Evolutionary conservation across 1,140 invertebrate genomes (phyloP), one percentile per base, ranked within the genome.

Genomic region (Bombus sylvicola): DNA sequence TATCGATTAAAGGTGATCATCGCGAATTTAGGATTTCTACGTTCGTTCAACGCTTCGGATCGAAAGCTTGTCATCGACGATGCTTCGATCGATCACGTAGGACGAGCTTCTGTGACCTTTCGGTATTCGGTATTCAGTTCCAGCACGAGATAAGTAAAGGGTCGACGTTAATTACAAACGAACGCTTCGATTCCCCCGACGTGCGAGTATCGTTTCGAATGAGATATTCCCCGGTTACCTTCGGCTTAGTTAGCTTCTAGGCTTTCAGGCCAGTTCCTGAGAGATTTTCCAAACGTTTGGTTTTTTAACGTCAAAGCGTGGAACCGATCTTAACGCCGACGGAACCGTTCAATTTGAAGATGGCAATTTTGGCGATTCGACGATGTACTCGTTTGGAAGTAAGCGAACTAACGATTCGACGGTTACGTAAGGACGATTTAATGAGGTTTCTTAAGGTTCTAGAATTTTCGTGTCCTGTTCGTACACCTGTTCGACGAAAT

Each of bases 81-180:
- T n/a, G 31, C 22, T 68, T 47, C 77, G 73, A 89, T 88, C 66
- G 87, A 85, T 89, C 73, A 64, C 75, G 68, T 37, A 2, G 15
- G 10, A 22, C 13, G n/a, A n/a, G 71, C 41, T n/a, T 57, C 43
- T 31, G 37, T 31, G 72, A 75, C 79, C 41, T 39, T 79, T 47
- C 39, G 37, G 22, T 47, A 57, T 76, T 53, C 47, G 59, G 10
- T 37, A 34, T 41, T 39, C 62, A n/a, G 28, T 76, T 12, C 34
- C 39, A 57, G 66, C 75, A 15, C 69, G n/a, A 25, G 75, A 41
- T 37, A 79, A 89, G 85, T 89, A 81, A 82, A 88, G 72, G 71
- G n/a, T 39, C 34, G 34, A 64, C 28, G 69, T 66, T 80, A 86
- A 89, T 89, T 78, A 82, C 53, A 66, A n/a, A 39, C 18, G 74